phyloP scores from a whole-genome alignment of 2,113 vertebrate genomes.

The Amphiprion ocellaris region DNA sequence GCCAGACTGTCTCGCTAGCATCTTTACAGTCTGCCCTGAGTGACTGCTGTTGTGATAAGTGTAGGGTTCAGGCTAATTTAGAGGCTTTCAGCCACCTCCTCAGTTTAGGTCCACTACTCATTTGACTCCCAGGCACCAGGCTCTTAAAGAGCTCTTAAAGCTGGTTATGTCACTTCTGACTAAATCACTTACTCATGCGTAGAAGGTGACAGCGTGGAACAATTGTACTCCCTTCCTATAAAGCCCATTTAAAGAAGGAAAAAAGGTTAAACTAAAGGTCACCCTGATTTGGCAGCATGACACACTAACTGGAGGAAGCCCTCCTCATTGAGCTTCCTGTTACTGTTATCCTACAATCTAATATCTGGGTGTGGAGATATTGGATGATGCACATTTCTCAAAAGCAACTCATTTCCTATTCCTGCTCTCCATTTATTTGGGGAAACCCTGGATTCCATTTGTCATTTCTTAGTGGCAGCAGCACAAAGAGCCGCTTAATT shows the following conservation, averaged over 20 bases:
- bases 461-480: conserved; percentile 18
- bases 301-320: background rate
- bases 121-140: conserved; percentile 26
- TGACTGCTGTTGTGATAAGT: conserved; percentile 49
- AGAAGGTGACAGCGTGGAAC: background rate
- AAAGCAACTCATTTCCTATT: conserved; percentile 42
- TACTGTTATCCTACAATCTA: conserved; percentile 6
- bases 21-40: conserved; percentile 21
- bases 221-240: background rate
- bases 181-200: conserved; percentile 33
- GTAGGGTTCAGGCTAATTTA: conserved; percentile 43
- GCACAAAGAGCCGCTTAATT: background rate
- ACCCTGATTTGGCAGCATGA: conserved; percentile 49
- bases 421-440: background rate
- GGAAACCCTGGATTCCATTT: conserved; percentile 33
- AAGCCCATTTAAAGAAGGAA: conserved; percentile 24
- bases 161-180: conserved; percentile 54
- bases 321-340: conserved; percentile 28
- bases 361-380: conserved; percentile 32
- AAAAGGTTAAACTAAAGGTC: conserved; percentile 34
- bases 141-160: conserved; percentile 47
- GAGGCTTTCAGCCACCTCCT: conserved; percentile 44
- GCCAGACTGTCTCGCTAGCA: conserved; percentile 31
- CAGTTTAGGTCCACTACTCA: conserved; percentile 34
- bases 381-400: conserved; percentile 27